Base-by-base conservation (phyloP, 2,888 invertebrate species). In the Drosophila vallismaia region DNA sequence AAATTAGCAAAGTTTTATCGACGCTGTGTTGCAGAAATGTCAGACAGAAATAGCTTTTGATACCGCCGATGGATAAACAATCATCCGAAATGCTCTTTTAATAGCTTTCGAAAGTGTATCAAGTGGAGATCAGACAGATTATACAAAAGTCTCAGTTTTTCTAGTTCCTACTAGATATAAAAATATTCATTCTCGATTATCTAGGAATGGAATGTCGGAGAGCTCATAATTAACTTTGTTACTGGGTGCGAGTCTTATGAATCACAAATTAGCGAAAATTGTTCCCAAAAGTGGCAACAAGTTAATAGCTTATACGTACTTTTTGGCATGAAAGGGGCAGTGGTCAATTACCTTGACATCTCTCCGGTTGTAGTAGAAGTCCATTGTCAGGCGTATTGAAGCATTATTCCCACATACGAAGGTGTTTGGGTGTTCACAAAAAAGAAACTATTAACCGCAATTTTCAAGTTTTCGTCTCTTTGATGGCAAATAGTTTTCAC, bases 291-390 rank as follows among this genome's bases (percentile, higher is more conserved):
- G 12, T 40, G 12, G 40, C n/a, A 40, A 40, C 33, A n/a, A 33
- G n/a, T 33, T 10, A 54, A 29, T 31, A 33, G 28, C 53, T 44
- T n/a, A 48, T 50, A 50, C 36, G n/a, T 59, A 36, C 14, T 55
- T 57, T 67, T 33, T 33, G 33, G 33, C n/a, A 1, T 33, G 33
- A 33, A 29, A 4, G 33, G 33, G 67, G 26, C 48, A 31, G 24
- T 40, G 53, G 45, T 53, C 46, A 52, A 44, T 83, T 82, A 82
- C 82, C 82, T 82, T 82, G 49, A 82, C 52, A 51, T 82, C 82
- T 31, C 78, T 59, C 33, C 74, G 76, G 31, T 80, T 75, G 67
- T 76, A 86, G 71, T 76, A 83, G 83, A 73, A 82, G 71, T 82
- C 86, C 82, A 82, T 82, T 71, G 68, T 63, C 45, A 63, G 58